Evolutionary conservation across 2,888 invertebrate genomes (phyloP).

Genomic region (Hoplodrina ambigua): DNA sequence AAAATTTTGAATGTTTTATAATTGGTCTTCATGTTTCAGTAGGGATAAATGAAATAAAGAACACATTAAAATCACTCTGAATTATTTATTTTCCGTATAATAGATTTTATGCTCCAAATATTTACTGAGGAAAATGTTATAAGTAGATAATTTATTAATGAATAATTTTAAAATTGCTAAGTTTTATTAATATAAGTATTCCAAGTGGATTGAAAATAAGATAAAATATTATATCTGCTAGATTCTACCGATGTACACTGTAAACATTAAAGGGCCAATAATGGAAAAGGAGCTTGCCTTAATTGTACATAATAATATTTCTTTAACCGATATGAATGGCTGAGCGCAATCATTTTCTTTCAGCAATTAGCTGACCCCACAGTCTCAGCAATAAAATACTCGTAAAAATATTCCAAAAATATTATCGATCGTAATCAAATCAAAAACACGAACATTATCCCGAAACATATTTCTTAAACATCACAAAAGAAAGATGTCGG

Average conservation of each 20-base stretch:
- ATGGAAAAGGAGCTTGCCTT: not conserved
- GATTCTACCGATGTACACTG: too few relatives aligned
- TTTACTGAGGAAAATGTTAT: too few relatives aligned
- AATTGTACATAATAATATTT: constrained; percentile 1
- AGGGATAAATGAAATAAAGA: not conserved
- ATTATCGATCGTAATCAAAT: constrained; percentile 56
- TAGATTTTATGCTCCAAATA: too few relatives aligned
- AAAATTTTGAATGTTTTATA: too few relatives aligned
- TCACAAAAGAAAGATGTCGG: constrained; percentile 64
- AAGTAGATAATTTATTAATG: too few relatives aligned
- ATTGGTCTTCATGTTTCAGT: not conserved
- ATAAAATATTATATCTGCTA: not conserved
- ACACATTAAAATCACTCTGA: not conserved
- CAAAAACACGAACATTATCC: constrained; percentile 66
- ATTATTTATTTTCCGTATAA: too few relatives aligned
- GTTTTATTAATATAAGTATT: too few relatives aligned
- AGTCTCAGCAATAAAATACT: constrained; percentile 55
- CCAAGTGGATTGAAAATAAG: too few relatives aligned
- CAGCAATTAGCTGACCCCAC: constrained; percentile 29
- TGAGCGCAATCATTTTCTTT: constrained; percentile 7
- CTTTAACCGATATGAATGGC: not conserved
- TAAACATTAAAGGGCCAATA: not conserved
- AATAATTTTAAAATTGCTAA: too few relatives aligned
- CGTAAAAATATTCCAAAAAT: constrained; percentile 50
- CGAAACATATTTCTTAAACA: constrained; percentile 71